A percentile compares a stretch with the other conserved stretches of the same genome.
Evolutionary conservation across 92 coral and sea anemone genomes (phyloP).

Genomic region (Bergia puertoricense): DNA sequence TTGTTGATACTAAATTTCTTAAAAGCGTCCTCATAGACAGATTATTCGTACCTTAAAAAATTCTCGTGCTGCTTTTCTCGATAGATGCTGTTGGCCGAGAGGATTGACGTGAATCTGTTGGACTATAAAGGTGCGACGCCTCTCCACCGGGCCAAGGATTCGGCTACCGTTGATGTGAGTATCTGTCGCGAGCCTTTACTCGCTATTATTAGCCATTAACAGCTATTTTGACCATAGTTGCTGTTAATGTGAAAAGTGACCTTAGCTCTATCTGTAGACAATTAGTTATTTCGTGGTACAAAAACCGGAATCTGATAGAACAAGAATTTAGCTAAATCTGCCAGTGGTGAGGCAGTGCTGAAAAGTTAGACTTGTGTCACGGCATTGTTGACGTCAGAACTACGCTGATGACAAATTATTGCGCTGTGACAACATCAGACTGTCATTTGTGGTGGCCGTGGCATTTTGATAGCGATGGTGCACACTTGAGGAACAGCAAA

Average conservation of each 20-base stretch:
- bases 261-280: no score
- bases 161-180: slow-evolving; percentile 84
- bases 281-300: no score
- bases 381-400: no score
- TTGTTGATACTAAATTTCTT: neutral
- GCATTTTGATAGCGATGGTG: neutral
- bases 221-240: neutral
- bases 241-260: neutral
- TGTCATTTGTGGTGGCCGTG: no score
- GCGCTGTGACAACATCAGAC: no score
- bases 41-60: neutral
- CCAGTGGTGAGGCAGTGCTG: no score
- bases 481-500: neutral
- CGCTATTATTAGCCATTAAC: neutral
- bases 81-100: slow-evolving; percentile 81
- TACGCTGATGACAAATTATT: no score
- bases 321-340: no score
- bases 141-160: slow-evolving; percentile 90
- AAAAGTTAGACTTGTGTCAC: no score
- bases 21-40: neutral
- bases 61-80: neutral
- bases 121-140: slow-evolving; percentile 99
- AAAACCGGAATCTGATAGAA: no score
- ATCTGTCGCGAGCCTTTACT: neutral
- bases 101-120: slow-evolving; percentile 82